Percentiles rank a stretch among this genome's conserved stretches.
These are phyloP conservation scores for Idaea biselata DNA, from an alignment of 2,888 invertebrate species.

Conservation along the genomic window DNA sequence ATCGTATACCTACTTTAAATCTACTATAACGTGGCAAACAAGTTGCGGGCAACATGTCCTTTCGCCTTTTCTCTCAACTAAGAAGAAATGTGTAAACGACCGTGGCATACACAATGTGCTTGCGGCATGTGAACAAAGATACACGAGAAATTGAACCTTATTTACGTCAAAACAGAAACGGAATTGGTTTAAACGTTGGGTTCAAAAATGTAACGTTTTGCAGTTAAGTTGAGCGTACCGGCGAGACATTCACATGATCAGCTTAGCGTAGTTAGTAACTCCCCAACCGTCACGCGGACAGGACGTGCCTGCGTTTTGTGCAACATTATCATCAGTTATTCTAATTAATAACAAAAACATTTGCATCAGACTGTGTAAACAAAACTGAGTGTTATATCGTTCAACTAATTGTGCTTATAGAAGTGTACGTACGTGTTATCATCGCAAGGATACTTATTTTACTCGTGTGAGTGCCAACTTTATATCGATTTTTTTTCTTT, in stretches of 20 bases:
- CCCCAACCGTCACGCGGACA: conserved; percentile 34
- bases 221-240: conserved; percentile 35
- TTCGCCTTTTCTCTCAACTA: conserved; percentile 70
- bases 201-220: conserved; percentile 37
- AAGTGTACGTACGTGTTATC: conserved; percentile 37
- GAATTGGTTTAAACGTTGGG: conserved; percentile 17
- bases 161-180: conserved; percentile 24
- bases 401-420: conserved; percentile 32
- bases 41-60: conserved; percentile 56
- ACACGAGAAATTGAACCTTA: conserved; percentile 30
- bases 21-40: conserved; percentile 39
- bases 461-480: conserved; percentile 36
- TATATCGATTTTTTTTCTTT: conserved; percentile 49
- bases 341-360: conserved; percentile 15
- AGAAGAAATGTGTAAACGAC: conserved; percentile 71
- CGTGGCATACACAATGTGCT: conserved; percentile 65
- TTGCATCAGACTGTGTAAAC: conserved; percentile 36
- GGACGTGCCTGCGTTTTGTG: conserved; percentile 31
- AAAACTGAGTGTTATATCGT: conserved; percentile 43
- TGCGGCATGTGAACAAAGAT: conserved; percentile 44
- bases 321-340: not conserved
- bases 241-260: conserved; percentile 51
- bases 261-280: conserved; percentile 46
- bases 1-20: not conserved
- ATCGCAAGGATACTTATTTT: conserved; percentile 44